Evolutionary conservation across 2,888 invertebrate genomes (phyloP).

Genomic region (Apeira syringaria): DNA sequence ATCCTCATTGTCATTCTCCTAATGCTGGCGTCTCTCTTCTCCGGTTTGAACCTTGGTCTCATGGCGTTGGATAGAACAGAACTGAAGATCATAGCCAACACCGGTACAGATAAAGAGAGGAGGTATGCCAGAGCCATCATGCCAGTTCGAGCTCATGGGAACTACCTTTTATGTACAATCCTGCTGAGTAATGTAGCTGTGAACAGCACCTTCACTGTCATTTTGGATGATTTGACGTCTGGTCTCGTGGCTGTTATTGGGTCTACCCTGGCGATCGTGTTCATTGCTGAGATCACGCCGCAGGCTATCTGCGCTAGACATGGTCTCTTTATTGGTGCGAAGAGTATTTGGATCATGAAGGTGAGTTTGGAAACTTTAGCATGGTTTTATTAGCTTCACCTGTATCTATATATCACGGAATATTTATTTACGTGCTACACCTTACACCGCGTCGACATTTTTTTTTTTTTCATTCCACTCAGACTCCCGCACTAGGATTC

Average conservation of each 20-base stretch:
- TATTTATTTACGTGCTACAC: too few species aligned
- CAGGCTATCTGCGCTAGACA: constrained; percentile 97
- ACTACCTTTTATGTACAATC: constrained; percentile 95
- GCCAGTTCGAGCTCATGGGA: constrained; percentile 96
- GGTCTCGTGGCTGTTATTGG: constrained; percentile 95
- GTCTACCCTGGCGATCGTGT: constrained; percentile 96
- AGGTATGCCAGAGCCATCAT: constrained; percentile 94
- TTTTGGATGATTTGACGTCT: constrained; percentile 96
- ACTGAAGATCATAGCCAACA: constrained; percentile 96
- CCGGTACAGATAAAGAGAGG: constrained; percentile 92
- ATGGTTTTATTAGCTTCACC: too few species aligned
- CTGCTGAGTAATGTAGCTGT: constrained; percentile 94
- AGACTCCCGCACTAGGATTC: too few species aligned
- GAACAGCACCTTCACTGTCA: constrained; percentile 97
- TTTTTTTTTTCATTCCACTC: too few species aligned
- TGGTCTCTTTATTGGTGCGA: constrained; percentile 97
- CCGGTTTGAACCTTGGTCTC: constrained; percentile 97
- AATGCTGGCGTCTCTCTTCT: constrained; percentile 96
- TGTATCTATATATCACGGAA: too few species aligned
- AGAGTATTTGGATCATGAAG: constrained; percentile 97
- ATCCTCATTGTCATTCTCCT: constrained; percentile 89
- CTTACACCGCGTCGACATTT: too few species aligned
- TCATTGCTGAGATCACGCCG: constrained; percentile 99
- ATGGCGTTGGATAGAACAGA: constrained; percentile 98
- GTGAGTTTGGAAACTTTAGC: constrained; percentile 35